These are phyloP conservation scores for Caenorhabditis brenneri DNA, from an alignment of 1,140 invertebrate species.

Conservation along the genomic window DNA sequence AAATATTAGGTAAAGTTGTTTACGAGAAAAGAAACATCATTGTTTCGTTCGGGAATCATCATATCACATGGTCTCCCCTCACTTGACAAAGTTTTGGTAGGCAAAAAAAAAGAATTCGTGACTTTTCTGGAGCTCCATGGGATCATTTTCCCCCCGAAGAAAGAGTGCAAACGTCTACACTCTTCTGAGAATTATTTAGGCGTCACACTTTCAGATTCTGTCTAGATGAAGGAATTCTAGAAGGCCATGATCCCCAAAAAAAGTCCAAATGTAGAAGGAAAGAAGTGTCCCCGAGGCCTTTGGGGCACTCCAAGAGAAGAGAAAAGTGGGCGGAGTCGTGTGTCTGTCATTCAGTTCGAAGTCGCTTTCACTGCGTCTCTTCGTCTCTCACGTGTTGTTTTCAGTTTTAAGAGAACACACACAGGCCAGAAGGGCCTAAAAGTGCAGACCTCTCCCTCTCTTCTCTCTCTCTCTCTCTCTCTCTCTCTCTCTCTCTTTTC, in stretches of 20 bases:
- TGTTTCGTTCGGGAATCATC: not conserved
- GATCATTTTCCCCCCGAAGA: not conserved
- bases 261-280: not conserved
- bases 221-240: not conserved
- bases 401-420: constrained; percentile 35
- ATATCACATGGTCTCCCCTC: constrained; percentile 33
- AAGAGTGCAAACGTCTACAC: not conserved
- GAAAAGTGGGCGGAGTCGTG: constrained; percentile 26
- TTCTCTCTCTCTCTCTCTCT: not conserved
- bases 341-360: constrained; percentile 7
- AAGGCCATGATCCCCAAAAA: not conserved
- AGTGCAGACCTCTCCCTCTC: not conserved
- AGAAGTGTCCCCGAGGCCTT: too few species aligned
- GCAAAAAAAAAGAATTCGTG: not conserved
- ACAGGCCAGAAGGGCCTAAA: not conserved
- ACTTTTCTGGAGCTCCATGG: not conserved
- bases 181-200: not conserved
- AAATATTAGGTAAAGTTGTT: not conserved
- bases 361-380: constrained; percentile 14
- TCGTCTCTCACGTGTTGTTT: not conserved
- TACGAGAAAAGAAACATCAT: not conserved
- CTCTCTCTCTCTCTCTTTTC: not conserved
- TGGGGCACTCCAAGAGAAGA: not conserved
- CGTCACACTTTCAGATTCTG: not conserved
- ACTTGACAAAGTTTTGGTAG: not conserved